Percentiles rank a stretch among this genome's conserved stretches.
Evolutionary conservation across 2,888 invertebrate genomes (phyloP).

Genomic region (Pogonocherus hispidulus): DNA sequence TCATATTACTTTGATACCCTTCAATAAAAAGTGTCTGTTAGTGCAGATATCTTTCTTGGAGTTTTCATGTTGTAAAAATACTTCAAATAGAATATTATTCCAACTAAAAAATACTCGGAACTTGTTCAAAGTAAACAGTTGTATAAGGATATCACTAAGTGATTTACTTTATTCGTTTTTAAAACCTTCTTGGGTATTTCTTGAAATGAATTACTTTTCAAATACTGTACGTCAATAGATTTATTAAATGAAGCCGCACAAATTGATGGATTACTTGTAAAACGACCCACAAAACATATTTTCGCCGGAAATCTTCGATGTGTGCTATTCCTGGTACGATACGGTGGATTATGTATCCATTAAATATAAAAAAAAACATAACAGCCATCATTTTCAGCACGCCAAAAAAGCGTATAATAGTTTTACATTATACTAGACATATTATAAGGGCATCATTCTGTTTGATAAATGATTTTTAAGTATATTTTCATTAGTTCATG

Average conservation of each 20-base stretch:
- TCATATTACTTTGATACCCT: too few species aligned
- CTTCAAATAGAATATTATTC: too few species aligned
- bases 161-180: not conserved
- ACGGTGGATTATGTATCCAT: constrained; percentile 16
- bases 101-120: not conserved
- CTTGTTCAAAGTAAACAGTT: not conserved
- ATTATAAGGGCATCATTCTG: not conserved
- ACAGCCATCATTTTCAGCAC: not conserved
- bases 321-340: constrained; percentile 13
- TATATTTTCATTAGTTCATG: not conserved
- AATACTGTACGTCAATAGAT: constrained; percentile 8
- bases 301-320: constrained; percentile 18
- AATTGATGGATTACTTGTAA: constrained; percentile 21
- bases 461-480: constrained; percentile 2
- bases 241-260: constrained; percentile 13
- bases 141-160: not conserved
- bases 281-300: constrained; percentile 17
- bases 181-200: not conserved
- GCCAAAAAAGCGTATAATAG: constrained; percentile 2
- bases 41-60: too few species aligned
- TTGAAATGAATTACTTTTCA: constrained; percentile 18
- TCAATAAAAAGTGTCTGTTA: too few species aligned
- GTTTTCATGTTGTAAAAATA: too few species aligned
- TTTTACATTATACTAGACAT: not conserved
- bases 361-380: not conserved